Conservation (phyloP, 2,797 vertebrate species). For the Melanotaenia nigrans region DNA sequence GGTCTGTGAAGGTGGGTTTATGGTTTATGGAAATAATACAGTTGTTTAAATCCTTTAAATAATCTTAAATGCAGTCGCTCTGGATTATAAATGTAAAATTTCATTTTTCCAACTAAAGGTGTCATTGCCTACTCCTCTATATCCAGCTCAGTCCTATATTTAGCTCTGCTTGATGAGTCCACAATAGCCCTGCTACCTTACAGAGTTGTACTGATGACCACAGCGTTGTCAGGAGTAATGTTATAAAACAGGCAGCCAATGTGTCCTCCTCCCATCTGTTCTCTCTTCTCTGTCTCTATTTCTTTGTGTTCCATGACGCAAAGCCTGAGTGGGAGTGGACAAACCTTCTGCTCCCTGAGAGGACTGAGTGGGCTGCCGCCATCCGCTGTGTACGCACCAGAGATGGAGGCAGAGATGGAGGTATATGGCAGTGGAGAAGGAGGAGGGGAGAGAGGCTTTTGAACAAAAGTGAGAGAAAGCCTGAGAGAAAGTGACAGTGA, state of each 20-base stretch:
- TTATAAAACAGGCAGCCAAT: slow-evolving; percentile 79
- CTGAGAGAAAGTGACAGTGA: slow-evolving; percentile 37
- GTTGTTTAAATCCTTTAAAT: neutral
- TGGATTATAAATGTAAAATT: slow-evolving; percentile 8
- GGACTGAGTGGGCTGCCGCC: slow-evolving; percentile 81
- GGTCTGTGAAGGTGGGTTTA: slow-evolving; percentile 33
- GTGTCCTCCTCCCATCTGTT: slow-evolving; percentile 79
- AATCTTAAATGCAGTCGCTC: slow-evolving; percentile 1
- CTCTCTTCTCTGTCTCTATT: slow-evolving; percentile 71
- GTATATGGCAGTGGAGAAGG: slow-evolving; percentile 32
- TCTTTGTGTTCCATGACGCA: slow-evolving; percentile 86
- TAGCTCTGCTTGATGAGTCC: slow-evolving; percentile 56
- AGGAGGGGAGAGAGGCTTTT: slow-evolving; percentile 12
- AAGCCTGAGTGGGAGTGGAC: slow-evolving; percentile 84
- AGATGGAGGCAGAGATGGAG: slow-evolving; percentile 67
- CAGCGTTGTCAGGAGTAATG: slow-evolving; percentile 70
- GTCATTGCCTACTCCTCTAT: slow-evolving; percentile 54
- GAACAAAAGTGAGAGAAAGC: slow-evolving; percentile 42
- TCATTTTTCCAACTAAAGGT: slow-evolving; percentile 40
- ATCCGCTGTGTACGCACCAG: slow-evolving; percentile 75
- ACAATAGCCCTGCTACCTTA: slow-evolving; percentile 64
- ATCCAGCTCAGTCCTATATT: slow-evolving; percentile 51
- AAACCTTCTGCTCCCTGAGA: slow-evolving; percentile 85
- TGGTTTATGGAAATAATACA: neutral
- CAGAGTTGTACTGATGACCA: slow-evolving; percentile 69